Evolutionary conservation across 2,113 vertebrate species (phyloP).

Genomic region (Ptilorrhoa leucosticta): DNA sequence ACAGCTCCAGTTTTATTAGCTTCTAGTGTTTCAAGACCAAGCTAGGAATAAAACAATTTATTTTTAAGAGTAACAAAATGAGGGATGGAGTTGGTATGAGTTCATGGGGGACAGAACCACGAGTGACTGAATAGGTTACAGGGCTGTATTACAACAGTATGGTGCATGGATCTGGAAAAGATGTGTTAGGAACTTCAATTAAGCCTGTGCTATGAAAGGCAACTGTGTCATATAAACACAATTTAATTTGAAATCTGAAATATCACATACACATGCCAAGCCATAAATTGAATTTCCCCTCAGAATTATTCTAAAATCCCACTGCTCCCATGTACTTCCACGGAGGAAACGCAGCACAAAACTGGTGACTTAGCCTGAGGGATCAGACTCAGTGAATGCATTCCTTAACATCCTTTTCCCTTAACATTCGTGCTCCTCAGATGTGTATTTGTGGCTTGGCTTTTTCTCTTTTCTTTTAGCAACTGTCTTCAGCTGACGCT

Average conservation of each 20-base stretch:
- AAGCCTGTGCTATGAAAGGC: not conserved
- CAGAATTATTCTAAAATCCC: not conserved
- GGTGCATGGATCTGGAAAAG: not conserved
- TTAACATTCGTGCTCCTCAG: not conserved
- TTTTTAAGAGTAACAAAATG: not conserved
- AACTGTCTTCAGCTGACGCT: not conserved
- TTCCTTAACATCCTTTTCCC: not conserved
- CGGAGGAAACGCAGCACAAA: not conserved
- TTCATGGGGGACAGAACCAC: not conserved
- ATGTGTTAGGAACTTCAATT: not conserved
- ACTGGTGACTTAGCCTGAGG: not conserved
- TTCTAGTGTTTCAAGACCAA: not conserved
- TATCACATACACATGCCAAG: not conserved
- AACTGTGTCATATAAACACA: not conserved
- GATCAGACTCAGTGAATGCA: not conserved
- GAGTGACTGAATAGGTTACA: not conserved
- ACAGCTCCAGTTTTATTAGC: not conserved
- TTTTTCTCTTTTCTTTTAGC: not conserved
- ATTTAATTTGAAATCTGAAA: not conserved
- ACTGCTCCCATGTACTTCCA: not conserved
- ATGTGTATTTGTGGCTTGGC: constrained; percentile 8
- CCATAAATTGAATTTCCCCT: not conserved
- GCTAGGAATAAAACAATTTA: not conserved
- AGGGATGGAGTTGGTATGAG: not conserved
- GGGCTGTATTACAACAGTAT: not conserved